Evolutionary conservation across 2,888 invertebrate species (phyloP), one percentile per base, ranked within the genome.

Genomic region (Fragum fragum): DNA sequence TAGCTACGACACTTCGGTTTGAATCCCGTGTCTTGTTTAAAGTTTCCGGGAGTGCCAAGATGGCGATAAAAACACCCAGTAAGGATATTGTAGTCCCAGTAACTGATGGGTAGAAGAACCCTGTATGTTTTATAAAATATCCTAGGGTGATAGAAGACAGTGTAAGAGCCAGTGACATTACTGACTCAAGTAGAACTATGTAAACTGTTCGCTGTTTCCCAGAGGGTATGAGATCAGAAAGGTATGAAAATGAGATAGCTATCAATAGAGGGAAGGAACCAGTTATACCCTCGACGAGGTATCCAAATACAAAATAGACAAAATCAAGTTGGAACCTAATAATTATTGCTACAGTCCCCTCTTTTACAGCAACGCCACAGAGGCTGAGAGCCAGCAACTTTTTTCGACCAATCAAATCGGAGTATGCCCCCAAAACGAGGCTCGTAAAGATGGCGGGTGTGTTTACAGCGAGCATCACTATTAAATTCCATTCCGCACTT

Each of bases 391-490:
- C 18, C 7, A 87, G 69, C 21, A 82, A 21, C 70, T 79, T 76
- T n/a, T 71, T 79, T 52, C 87, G 53, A 39, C 87, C 87, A 47
- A 83, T 52, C 21, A 79, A 47, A 28, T 87, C 87, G 1, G 85
- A 80, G 52, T 81, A 83, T 1, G 85, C 69, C 21, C 78, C 79
- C 59, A 77, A 75, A 9, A 87, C 32, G 5, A 87, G 18, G 36
- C 80, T 85, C 21, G 78, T 68, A 47, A 85, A 76, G 1, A 87
- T 57, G 9, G 85, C 80, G 3, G 87, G 87, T 1, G 79, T 14
- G 26, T 55, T 68, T 1, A 55, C 21, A 5, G 82, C 71, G 0
- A 85, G n/a, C 0, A 57, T 47, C 18, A 68, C 42, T 66, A 83
- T 83, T n/a, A 83, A 71, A 0, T 53, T 21, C 78, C 82, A 85